Conservation (phyloP, 2,113 vertebrate genomes). For the Chroicocephalus ridibundus region DNA sequence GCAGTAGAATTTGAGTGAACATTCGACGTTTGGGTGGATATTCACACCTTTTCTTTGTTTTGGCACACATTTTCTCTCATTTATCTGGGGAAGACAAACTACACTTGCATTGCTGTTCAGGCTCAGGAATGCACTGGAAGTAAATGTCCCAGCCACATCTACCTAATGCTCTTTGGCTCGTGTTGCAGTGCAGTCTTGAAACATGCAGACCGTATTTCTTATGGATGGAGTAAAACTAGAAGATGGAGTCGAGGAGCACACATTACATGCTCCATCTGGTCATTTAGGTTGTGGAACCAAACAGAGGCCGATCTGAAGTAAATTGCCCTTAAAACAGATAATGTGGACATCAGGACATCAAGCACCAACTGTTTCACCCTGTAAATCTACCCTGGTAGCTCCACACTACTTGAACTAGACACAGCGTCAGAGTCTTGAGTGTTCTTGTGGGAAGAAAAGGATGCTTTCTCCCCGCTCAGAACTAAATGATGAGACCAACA, state of each 20-base stretch:
- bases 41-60: neutral
- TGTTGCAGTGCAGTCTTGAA: neutral
- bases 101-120: neutral
- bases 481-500: neutral
- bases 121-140: neutral
- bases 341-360: neutral
- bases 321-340: neutral
- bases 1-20: neutral
- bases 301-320: neutral
- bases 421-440: neutral
- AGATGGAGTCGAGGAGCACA: neutral
- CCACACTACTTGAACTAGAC: neutral
- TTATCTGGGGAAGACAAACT: neutral
- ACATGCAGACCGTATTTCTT: neutral
- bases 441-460: neutral
- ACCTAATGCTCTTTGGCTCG: neutral
- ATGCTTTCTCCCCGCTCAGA: neutral
- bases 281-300: neutral
- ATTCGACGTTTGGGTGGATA: neutral
- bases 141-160: neutral
- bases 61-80: neutral
- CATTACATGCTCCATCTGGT: neutral
- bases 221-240: neutral
- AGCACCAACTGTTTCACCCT: neutral
- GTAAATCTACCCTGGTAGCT: neutral